Percentiles rank a stretch among this genome's conserved stretches.
Evolutionary conservation across 2,113 vertebrate genomes (phyloP).

Genomic region (Pollachius pollachius): DNA sequence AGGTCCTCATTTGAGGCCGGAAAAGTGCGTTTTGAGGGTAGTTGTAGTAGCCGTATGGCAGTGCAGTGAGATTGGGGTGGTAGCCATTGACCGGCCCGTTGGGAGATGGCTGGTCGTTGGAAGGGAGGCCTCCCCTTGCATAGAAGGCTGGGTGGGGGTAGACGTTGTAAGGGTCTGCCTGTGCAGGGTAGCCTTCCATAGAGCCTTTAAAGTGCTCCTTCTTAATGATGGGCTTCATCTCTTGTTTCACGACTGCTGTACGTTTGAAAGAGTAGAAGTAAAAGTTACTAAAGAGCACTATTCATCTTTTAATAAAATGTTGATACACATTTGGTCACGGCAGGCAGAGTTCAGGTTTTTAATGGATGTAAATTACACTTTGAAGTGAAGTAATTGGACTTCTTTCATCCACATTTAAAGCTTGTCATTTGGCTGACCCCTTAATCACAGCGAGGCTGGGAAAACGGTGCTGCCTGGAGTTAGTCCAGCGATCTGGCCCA

Average conservation of each 20-base stretch:
- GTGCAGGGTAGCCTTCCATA: slow-evolving; percentile 79
- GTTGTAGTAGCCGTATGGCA: slow-evolving; percentile 87
- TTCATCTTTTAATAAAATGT: too few species aligned
- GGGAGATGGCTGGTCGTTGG: slow-evolving; percentile 80
- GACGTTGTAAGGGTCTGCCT: slow-evolving; percentile 86
- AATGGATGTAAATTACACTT: too few species aligned
- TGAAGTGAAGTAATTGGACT: too few species aligned
- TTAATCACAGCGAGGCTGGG: too few species aligned
- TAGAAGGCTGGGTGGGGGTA: slow-evolving; percentile 92
- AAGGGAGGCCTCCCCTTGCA: slow-evolving; percentile 88
- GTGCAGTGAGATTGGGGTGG: slow-evolving; percentile 84
- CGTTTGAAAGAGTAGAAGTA: slow-evolving; percentile 24
- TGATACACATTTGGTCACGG: too few species aligned
- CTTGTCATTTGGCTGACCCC: too few species aligned
- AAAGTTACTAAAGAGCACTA: slow-evolving; percentile 10
- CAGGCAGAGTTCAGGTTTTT: too few species aligned
- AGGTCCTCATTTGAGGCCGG: slow-evolving; percentile 83
- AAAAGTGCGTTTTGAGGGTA: slow-evolving; percentile 86
- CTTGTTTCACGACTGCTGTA: slow-evolving; percentile 78
- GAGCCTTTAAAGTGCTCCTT: slow-evolving; percentile 80
- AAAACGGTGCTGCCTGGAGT: too few species aligned
- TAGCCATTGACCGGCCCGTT: slow-evolving; percentile 83
- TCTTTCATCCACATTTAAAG: too few species aligned
- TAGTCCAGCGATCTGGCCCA: too few species aligned
- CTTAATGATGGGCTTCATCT: slow-evolving; percentile 87